Evolutionary conservation across 1,140 invertebrate species (phyloP).

Genomic region (Plodia interpunctella): DNA sequence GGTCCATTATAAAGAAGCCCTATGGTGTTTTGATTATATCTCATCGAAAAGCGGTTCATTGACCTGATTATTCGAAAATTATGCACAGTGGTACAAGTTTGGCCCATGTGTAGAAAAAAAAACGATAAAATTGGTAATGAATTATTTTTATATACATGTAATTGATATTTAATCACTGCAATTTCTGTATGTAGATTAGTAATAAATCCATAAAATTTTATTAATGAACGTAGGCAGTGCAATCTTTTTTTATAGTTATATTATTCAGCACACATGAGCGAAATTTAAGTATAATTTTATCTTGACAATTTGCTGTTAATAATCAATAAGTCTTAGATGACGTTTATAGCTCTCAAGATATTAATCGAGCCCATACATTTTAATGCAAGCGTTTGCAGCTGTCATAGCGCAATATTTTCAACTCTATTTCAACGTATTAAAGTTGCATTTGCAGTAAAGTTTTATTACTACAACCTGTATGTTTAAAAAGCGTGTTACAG

Average conservation of each 20-base stretch:
- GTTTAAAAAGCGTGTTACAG: conserved; percentile 3
- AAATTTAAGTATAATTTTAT: background rate
- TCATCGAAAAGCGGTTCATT: conserved; percentile 4
- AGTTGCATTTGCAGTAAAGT: conserved; percentile 8
- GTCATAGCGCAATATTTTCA: background rate
- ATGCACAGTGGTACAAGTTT: conserved; percentile 8
- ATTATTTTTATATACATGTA: background rate
- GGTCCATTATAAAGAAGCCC: background rate
- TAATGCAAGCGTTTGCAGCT: conserved; percentile 24
- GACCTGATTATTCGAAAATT: conserved; percentile 13
- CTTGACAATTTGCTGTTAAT: conserved; percentile 16
- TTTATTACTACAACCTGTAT: background rate
- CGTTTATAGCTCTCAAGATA: conserved; percentile 37
- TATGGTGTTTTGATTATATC: background rate
- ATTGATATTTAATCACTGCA: background rate
- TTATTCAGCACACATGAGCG: background rate
- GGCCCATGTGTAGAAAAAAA: conserved; percentile 1
- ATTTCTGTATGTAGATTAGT: background rate
- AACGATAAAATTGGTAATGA: conserved; percentile 1
- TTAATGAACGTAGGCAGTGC: background rate
- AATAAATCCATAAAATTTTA: background rate
- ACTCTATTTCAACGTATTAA: background rate
- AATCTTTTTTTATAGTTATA: background rate
- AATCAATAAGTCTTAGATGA: conserved; percentile 40
- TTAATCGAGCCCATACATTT: conserved; percentile 48